Evolutionary conservation across 2,797 vertebrate genomes (phyloP), one percentile per base, ranked within the genome.

Genomic region (Pangasius krempfi): DNA sequence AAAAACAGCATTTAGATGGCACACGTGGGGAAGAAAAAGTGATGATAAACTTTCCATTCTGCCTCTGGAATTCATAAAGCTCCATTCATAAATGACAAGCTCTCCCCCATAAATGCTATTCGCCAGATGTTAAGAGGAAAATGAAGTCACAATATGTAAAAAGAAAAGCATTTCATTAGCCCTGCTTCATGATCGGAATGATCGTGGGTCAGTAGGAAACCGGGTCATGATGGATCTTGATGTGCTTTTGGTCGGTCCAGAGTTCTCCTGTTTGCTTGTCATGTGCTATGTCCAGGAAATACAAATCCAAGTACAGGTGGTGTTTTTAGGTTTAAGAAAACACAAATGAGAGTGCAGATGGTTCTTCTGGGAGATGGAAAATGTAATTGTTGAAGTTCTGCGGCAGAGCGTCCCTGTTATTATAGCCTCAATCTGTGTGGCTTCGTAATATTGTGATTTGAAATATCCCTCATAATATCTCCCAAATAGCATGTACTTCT

Each of bases 41-140:
- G 3, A 82, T 86, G 87, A 88, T 85, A 87, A 58, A 90, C 30
- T 88, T 90, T 90, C 64, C 78, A 37, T 88, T 90, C 86, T 27
- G 84, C 75, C 86, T 83, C 83, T 90, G 89, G 70, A 87, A 78
- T 90, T 85, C 87, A 87, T 87, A 72, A 85, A 85, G 84, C 88
- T 66, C 22, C 68, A 70, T 87, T 89, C 85, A 89, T 58, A 88
- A 82, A 87, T 85, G 87, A 76, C 50, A 9, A 85, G 62, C 52
- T 27, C 80, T 33, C 5, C 75, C 25, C 13, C 44, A 22, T 6
- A 18, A 56, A 52, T 92, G 88, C 92, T 92, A 91, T 92, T 93
- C 87, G 91, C 91, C 94, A 96, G 93, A 96, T 95, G 94, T 94
- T 88, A 92, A 91, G 94, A 92, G 86, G 90, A 90, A 91, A 52